A percentile compares a stretch with the other conserved stretches of the same genome.
These are phyloP conservation scores for Chunga burmeisteri DNA, from an alignment of 2,113 vertebrate genomes.

Conservation along the genomic window DNA sequence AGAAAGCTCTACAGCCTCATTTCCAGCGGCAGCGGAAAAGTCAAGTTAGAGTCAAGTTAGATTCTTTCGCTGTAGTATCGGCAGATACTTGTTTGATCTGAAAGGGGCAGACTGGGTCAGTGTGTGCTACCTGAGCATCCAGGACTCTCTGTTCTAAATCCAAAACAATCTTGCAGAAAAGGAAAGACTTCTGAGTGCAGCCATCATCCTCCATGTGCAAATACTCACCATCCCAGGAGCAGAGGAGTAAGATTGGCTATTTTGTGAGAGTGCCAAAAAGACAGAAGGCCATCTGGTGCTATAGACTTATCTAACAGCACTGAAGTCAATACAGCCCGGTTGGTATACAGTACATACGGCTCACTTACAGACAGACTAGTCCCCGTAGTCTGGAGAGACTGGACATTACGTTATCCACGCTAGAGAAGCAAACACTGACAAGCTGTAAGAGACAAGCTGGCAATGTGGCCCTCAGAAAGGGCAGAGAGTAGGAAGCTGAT, in stretches of 20 bases:
- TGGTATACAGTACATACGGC: neutral
- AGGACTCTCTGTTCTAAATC: neutral
- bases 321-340: slow-evolving; percentile 36
- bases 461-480: neutral
- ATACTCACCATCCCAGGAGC: slow-evolving; percentile 3
- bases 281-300: slow-evolving; percentile 62
- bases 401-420: neutral
- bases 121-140: neutral
- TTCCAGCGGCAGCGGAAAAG: neutral
- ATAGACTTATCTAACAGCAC: slow-evolving; percentile 51
- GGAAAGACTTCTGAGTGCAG: neutral
- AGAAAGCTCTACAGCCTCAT: neutral
- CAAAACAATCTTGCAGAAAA: neutral
- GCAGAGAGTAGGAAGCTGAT: neutral
- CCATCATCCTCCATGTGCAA: neutral
- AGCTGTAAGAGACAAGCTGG: neutral
- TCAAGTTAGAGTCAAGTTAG: neutral
- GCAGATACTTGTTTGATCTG: neutral
- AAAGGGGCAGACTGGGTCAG: neutral
- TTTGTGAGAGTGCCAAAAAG: slow-evolving; percentile 55
- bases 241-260: slow-evolving; percentile 36
- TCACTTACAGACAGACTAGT: slow-evolving; percentile 20
- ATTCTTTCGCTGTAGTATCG: neutral
- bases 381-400: neutral
- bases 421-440: neutral